A percentile compares a stretch with the other conserved stretches of the same genome.
phyloP scores from a whole-genome alignment of 1,140 invertebrate genomes.

The Zaprionus ornatus region DNA sequence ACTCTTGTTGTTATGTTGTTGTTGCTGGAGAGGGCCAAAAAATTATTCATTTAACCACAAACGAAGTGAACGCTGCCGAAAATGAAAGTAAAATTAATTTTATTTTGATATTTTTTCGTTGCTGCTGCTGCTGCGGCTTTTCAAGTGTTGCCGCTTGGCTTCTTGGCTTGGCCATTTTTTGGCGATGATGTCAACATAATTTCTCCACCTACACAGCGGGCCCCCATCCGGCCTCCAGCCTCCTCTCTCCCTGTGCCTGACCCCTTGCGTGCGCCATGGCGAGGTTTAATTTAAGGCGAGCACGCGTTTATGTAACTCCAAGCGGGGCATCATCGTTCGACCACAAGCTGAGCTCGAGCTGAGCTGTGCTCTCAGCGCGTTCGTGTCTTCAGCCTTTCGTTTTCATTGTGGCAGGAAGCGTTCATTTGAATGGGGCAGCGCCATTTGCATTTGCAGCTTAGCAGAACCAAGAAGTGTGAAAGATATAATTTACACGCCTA shows the following conservation, averaged over 20 bases:
- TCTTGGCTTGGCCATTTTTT: constrained; percentile 68
- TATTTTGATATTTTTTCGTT: constrained; percentile 51
- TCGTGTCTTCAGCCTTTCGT: constrained; percentile 75
- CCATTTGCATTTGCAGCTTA: constrained; percentile 54
- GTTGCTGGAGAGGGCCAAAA: constrained; percentile 18
- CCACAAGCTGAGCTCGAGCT: constrained; percentile 39
- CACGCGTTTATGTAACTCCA: constrained; percentile 61
- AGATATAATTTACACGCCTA: constrained; percentile 40
- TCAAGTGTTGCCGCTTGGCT: constrained; percentile 46
- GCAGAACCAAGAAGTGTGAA: constrained; percentile 41
- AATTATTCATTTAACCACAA: constrained; percentile 43
- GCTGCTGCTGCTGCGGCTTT: constrained; percentile 26
- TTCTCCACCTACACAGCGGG: constrained; percentile 80
- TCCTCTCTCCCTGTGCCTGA: constrained; percentile 25
- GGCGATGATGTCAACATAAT: constrained; percentile 82
- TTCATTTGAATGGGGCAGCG: constrained; percentile 25
- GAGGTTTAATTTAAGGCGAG: constrained; percentile 68
- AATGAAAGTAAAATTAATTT: constrained; percentile 80
- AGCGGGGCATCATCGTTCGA: not conserved
- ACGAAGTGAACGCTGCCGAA: constrained; percentile 58
- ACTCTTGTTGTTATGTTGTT: constrained; percentile 29
- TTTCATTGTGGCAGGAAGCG: constrained; percentile 56
- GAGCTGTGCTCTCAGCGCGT: constrained; percentile 35
- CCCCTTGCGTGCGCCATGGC: constrained; percentile 49
- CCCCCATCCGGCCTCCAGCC: constrained; percentile 31